phyloP scores from a whole-genome alignment of 2,888 invertebrate genomes.

The Sthenelais limicola region DNA sequence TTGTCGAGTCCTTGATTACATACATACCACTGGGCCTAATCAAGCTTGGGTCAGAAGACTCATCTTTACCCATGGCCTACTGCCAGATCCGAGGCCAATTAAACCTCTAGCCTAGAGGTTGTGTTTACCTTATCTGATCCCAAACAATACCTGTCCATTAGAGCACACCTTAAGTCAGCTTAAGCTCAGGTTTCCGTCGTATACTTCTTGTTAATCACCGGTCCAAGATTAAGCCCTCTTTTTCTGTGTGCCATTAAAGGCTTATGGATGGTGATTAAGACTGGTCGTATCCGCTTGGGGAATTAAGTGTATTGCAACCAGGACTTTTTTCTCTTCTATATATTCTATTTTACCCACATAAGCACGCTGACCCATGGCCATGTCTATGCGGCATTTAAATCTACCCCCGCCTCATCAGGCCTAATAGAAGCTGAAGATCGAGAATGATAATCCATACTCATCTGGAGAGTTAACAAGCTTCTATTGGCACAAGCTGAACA shows the following conservation, averaged over 20 bases:
- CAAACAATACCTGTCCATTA: constrained; percentile 39
- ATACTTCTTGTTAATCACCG: constrained; percentile 18
- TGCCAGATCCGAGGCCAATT: constrained; percentile 32
- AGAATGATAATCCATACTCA: too few species aligned
- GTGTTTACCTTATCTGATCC: constrained; percentile 38
- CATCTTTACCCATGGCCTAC: not conserved
- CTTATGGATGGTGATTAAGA: constrained; percentile 31
- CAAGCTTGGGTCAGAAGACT: constrained; percentile 5
- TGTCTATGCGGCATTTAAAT: too few species aligned
- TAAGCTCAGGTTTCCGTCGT: constrained; percentile 18
- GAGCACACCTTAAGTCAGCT: constrained; percentile 3
- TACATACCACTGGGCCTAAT: too few species aligned
- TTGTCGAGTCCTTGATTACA: too few species aligned
- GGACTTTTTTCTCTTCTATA: constrained; percentile 12
- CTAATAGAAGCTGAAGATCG: too few species aligned
- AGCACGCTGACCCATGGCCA: too few species aligned
- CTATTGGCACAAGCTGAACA: too few species aligned
- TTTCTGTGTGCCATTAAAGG: constrained; percentile 25
- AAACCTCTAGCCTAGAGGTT: not conserved
- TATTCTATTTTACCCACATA: too few species aligned
- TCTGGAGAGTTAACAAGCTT: too few species aligned
- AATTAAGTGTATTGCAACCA: not conserved
- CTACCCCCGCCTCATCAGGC: too few species aligned
- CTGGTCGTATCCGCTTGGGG: constrained; percentile 2
- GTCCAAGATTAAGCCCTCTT: constrained; percentile 21